Conservation (phyloP, 2,888 invertebrate species). For the Ichneumon xanthorius region DNA sequence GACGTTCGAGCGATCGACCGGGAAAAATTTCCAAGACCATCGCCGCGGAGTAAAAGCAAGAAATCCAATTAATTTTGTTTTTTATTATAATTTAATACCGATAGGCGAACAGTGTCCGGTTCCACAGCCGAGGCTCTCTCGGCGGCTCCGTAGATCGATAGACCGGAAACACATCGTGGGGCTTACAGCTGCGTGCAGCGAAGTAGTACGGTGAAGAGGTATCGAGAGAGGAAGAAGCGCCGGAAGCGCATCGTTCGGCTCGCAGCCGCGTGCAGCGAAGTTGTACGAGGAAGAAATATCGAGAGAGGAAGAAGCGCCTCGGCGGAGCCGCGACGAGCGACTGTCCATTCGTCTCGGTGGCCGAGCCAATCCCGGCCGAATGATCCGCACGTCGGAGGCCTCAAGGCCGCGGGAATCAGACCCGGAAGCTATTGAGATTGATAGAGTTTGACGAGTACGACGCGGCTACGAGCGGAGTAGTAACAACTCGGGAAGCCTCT, state of each 20-base stretch:
- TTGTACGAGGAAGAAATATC: conserved; percentile 6
- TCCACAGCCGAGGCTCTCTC: too few species aligned
- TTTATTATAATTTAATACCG: background rate
- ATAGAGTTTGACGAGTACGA: conserved; percentile 63
- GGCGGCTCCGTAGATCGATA: background rate
- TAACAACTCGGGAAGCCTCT: background rate
- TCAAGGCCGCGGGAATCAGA: conserved; percentile 69
- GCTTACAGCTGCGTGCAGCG: background rate
- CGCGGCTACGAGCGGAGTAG: conserved; percentile 27
- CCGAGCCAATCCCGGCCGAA: conserved; percentile 59
- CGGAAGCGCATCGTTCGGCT: background rate
- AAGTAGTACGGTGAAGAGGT: background rate
- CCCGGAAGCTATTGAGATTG: conserved; percentile 71
- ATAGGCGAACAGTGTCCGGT: background rate
- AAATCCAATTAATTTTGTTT: background rate
- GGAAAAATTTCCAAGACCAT: too few species aligned
- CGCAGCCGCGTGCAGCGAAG: background rate
- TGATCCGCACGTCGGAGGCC: conserved; percentile 59
- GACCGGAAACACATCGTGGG: background rate
- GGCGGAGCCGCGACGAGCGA: conserved; percentile 43
- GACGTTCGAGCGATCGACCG: too few species aligned
- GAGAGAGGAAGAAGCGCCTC: conserved; percentile 23
- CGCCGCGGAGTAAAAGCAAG: too few species aligned
- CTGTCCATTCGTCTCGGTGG: conserved; percentile 48
- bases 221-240: conserved; percentile 20